Conservation (phyloP, 2,113 vertebrate species). For the Lasiurus cinereus region DNA sequence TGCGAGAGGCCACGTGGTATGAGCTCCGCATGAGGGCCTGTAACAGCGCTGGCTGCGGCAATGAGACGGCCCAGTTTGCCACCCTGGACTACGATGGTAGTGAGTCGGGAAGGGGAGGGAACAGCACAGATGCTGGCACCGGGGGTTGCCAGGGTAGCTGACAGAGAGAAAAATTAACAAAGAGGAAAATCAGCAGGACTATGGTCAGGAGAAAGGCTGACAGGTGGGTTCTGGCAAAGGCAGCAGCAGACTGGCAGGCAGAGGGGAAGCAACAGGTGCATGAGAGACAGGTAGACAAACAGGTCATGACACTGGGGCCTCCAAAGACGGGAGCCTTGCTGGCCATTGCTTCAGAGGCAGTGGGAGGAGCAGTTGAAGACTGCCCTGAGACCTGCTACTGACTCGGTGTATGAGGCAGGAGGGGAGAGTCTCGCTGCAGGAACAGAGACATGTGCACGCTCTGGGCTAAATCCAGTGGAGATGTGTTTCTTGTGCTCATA, state of each 20-base stretch:
- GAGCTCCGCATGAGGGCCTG: conserved; percentile 99
- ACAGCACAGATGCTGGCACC: rapidly evolving
- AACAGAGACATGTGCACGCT: not conserved
- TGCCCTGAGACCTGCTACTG: not conserved
- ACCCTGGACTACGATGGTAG: conserved; percentile 98
- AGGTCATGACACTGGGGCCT: not conserved
- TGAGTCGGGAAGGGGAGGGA: conserved; percentile 85
- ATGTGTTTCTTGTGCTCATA: not conserved
- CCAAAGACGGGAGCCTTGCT: not conserved
- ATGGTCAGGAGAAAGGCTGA: not conserved
- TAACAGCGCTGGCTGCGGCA: conserved; percentile 98
- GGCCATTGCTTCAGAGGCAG: not conserved
- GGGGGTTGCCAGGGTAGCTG: not conserved
- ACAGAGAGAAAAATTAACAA: not conserved
- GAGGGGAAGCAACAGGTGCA: not conserved
- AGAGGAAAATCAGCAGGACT: not conserved
- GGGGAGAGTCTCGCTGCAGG: not conserved
- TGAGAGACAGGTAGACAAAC: not conserved
- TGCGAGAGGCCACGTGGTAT: conserved; percentile 98
- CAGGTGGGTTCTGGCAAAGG: not conserved
- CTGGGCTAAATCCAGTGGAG: not conserved
- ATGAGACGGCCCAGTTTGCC: conserved; percentile 96
- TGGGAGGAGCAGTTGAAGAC: not conserved
- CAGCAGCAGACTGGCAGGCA: not conserved
- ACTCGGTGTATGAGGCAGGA: not conserved